phyloP scores from a whole-genome alignment of 1,140 invertebrate species.

The Drosophila pallidifrons region DNA sequence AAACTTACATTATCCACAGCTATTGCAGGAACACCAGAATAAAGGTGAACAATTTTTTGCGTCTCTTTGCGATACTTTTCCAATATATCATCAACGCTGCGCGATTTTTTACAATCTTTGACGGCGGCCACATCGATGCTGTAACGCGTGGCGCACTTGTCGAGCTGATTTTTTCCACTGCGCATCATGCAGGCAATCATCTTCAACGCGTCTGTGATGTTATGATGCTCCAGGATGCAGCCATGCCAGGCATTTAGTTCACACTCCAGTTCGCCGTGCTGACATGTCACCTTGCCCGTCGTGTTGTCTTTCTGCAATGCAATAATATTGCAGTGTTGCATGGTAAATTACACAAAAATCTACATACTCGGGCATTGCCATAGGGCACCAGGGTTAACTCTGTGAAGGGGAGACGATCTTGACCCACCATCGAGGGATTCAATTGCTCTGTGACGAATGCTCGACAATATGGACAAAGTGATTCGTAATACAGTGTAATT shows the following conservation, averaged over 20 bases:
- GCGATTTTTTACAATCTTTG: constrained; percentile 39
- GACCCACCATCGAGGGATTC: constrained; percentile 52
- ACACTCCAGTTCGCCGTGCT: constrained; percentile 74
- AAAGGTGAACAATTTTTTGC: background rate
- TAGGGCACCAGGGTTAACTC: constrained; percentile 72
- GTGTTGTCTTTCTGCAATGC: constrained; percentile 15
- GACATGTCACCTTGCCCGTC: constrained; percentile 55
- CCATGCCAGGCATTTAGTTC: constrained; percentile 79
- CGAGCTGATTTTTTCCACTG: constrained; percentile 53
- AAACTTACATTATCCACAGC: constrained; percentile 54
- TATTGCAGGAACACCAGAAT: constrained; percentile 58
- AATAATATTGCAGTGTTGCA: background rate
- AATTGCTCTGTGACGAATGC: constrained; percentile 66
- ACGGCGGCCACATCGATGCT: constrained; percentile 59
- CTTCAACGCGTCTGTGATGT: constrained; percentile 52
- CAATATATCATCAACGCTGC: constrained; percentile 53
- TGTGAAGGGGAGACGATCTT: constrained; percentile 52
- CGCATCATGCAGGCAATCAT: constrained; percentile 77
- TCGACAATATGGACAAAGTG: constrained; percentile 77
- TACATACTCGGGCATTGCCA: constrained; percentile 68
- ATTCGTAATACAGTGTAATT: constrained; percentile 77
- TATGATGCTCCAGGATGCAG: constrained; percentile 77
- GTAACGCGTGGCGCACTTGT: constrained; percentile 45
- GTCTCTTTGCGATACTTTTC: constrained; percentile 50
- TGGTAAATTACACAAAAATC: background rate